These are phyloP conservation scores for Gracilinanus agilis DNA, from an alignment of 2,113 vertebrate genomes.

Conservation along the genomic window DNA sequence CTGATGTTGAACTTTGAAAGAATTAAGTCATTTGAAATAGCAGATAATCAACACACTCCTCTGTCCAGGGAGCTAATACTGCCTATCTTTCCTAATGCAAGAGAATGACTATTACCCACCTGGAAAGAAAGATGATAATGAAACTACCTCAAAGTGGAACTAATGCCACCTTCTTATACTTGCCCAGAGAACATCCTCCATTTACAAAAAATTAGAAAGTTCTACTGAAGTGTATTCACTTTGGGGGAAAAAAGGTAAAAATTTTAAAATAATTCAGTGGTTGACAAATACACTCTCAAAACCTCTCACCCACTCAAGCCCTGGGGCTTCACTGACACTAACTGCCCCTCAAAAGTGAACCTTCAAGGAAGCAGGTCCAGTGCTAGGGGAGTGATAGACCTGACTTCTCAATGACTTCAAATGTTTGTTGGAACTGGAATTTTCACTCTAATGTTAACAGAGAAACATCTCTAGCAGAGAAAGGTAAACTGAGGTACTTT, in stretches of 20 bases:
- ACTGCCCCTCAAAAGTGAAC: neutral
- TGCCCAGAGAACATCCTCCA: constrained; percentile 55
- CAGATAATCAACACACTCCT: constrained; percentile 26
- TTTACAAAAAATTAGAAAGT: neutral
- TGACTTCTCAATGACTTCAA: neutral
- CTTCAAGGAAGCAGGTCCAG: neutral
- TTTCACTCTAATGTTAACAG: neutral
- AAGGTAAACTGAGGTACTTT: constrained; percentile 78
- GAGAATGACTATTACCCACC: constrained; percentile 18
- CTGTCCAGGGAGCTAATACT: constrained; percentile 59
- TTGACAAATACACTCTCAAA: constrained; percentile 16
- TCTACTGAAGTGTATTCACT: neutral
- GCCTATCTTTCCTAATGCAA: constrained; percentile 44
- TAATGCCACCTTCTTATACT: neutral
- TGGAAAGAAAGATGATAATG: constrained; percentile 41
- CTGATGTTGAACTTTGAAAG: constrained; percentile 63
- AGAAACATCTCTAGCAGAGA: constrained; percentile 44
- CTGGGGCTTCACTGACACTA: neutral
- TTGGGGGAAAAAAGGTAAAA: neutral
- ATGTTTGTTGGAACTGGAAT: neutral
- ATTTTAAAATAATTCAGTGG: constrained; percentile 22
- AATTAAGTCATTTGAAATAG: constrained; percentile 65
- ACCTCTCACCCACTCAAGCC: neutral
- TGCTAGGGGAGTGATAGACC: neutral
- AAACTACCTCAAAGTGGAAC: constrained; percentile 10